Base-by-base conservation (phyloP, 2,888 invertebrate genomes). In the Biston stratarius region DNA sequence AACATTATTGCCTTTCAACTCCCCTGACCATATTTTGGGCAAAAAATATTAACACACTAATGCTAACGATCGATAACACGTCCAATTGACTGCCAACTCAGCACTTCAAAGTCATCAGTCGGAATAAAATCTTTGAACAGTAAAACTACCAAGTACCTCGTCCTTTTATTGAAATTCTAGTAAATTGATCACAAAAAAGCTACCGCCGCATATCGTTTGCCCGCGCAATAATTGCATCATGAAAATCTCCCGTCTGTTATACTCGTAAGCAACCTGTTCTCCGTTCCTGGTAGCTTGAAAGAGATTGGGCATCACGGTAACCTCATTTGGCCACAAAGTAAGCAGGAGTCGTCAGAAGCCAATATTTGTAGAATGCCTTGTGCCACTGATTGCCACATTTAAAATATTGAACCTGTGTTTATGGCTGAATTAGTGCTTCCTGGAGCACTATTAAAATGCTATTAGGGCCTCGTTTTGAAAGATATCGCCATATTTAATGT, bases 371-470 rank as follows among this genome's bases (percentile, higher is more conserved):
- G 24, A 24, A 24, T 24, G 24, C 24, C 24, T 3, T 24, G 14
- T 12, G 49, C 14, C 36, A 42, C n/a, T 44, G 51, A 57, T 48
- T 24, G 44, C 34, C 36, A 64, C 44, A 52, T 62, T 56, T 38
- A 36, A 51, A 48, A 74, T 73, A 73, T 68, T 64, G 61, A 76
- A 71, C 71, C 71, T 69, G 67, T 79, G 58, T 75, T 79, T 77
- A 80, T 77, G 76, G 71, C 72, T 69, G 52, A 71, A 63, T 75
- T 81, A 80, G 77, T 77, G 77, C 74, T 81, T 80, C 81, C 75
- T 79, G 72, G 72, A 75, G 73, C 77, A 80, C 85, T 85, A 87
- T 88, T 85, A 87, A 88, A 88, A 82, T 78, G 80, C 80, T 86
- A 82, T 88, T 88, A 87, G 76, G 70, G 67, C 73, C 70, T 81